Conservation (phyloP, 2,113 vertebrate species). For the Tachysurus vachellii region DNA sequence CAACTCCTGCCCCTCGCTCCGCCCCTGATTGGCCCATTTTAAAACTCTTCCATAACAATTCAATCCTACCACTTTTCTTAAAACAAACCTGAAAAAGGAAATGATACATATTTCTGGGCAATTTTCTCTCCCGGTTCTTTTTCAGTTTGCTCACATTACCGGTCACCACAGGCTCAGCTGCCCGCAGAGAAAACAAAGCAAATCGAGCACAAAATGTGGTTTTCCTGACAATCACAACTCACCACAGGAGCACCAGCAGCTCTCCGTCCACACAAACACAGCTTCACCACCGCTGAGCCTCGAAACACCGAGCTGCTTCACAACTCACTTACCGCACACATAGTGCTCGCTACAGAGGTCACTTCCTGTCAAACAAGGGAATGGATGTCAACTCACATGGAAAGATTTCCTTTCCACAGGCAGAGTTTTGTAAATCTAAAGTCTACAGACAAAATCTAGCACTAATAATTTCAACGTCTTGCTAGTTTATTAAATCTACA, state of each 20-base stretch:
- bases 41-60: not conserved
- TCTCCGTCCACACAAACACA: not conserved
- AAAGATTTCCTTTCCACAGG: not conserved
- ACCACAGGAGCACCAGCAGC: constrained; percentile 24
- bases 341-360: not conserved
- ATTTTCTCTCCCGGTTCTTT: not conserved
- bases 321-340: not conserved
- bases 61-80: not conserved
- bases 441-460: not conserved
- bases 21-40: not conserved
- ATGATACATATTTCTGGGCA: not conserved
- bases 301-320: not conserved
- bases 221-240: constrained; percentile 46
- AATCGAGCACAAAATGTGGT: constrained; percentile 45
- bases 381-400: not conserved
- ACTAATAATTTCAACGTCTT: too few relatives aligned
- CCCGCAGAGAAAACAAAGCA: constrained; percentile 34
- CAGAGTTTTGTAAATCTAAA: not conserved
- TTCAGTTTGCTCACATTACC: constrained; percentile 23
- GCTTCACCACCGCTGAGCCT: not conserved
- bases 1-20: not conserved
- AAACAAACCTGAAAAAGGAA: not conserved
- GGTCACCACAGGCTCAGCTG: constrained; percentile 22
- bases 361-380: not conserved
- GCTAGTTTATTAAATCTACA: not conserved